These are phyloP conservation scores for Emydoidea blandingii DNA, from an alignment of 2,797 vertebrate species.

Conservation along the genomic window DNA sequence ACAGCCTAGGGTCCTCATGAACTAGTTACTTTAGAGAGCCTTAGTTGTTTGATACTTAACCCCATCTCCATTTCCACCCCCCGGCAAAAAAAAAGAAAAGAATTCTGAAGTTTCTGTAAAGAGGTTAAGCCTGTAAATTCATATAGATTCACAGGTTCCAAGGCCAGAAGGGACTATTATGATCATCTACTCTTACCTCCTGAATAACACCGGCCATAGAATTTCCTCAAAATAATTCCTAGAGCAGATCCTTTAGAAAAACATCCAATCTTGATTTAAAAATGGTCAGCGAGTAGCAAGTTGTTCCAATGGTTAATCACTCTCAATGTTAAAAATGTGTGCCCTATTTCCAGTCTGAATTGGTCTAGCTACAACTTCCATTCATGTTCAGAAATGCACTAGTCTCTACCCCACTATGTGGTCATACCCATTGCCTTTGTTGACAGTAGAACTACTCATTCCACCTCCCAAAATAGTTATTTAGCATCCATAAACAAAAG, in stretches of 20 bases:
- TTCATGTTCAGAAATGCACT: background rate
- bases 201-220: background rate
- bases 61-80: too few relatives aligned
- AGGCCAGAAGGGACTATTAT: background rate
- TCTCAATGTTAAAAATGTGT: background rate
- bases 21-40: background rate
- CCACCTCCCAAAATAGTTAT: background rate
- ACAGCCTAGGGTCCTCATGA: background rate
- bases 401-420: background rate
- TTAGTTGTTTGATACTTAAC: too few relatives aligned
- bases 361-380: background rate
- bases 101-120: background rate
- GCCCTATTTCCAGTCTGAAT: background rate
- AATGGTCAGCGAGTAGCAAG: background rate
- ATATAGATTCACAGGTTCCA: background rate
- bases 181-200: background rate
- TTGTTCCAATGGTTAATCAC: background rate
- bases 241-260: background rate
- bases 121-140: background rate
- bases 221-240: background rate
- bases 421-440: background rate
- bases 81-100: too few relatives aligned
- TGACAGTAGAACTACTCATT: background rate
- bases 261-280: background rate
- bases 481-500: background rate